Evolutionary conservation across 2,797 vertebrate genomes (phyloP), one percentile per base, ranked within the genome.

Genomic region (Alauda arvensis): DNA sequence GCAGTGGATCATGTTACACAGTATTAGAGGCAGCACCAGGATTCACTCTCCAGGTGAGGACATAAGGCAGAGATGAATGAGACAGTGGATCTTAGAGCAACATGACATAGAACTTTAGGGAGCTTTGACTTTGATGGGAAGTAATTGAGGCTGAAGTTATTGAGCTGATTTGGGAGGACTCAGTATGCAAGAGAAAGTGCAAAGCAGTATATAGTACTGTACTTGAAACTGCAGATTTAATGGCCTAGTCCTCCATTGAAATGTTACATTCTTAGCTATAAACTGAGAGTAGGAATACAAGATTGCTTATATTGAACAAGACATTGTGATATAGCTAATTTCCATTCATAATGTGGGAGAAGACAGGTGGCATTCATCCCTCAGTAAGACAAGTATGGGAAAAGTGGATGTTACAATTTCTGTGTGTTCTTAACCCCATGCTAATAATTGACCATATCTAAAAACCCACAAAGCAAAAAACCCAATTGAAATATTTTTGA

Each of bases 61-160:
- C 9, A 26, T 33, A 66, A 80, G 12, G 17, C 29, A 83, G 53
- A 71, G 15, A 56, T 10, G 10, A 75, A 67, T 26, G 19, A 49
- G 24, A 28, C 13, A 23, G 25, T 6, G 2, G 20, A 43, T 60
- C 12, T 68, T 71, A 56, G 14, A 57, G 37, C 61, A 57, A 33
- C 0, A 0, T 75, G 19, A 29, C 18, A 40, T 3, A 72, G 8
- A 40, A 34, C 2, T 43, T 55, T 8, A 66, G 23, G 16, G 28
- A 88, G 62, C 48, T 28, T 37, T 52, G 13, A 43, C 7, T 72
- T 69, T 34, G 28, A 34, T 26, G 8, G 5, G 11, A 83, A 82
- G 37, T 62, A 82, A 26, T 48, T 0, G 0, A 9, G 6, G 9
- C 37, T 70, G 23, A 72, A 77, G 17, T 3, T 60, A 63, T 9